A percentile compares a stretch with the other conserved stretches of the same genome.
Conservation (phyloP, 2,797 vertebrate species). For the Martes flavigula region DNA sequence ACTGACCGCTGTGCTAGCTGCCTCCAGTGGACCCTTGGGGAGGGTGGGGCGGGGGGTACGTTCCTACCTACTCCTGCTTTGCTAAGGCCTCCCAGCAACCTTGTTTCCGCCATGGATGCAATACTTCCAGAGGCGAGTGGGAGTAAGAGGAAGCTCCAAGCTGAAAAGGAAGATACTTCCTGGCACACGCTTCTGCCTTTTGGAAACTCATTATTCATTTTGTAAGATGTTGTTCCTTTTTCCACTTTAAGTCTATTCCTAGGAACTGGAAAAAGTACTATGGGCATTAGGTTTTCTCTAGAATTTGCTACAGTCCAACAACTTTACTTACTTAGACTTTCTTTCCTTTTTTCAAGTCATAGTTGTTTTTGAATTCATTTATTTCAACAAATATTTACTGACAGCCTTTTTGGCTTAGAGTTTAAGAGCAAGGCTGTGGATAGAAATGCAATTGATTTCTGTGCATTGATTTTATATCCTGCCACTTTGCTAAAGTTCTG, state of each 20-base stretch:
- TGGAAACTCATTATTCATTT: neutral
- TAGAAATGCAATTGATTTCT: neutral
- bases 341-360: neutral
- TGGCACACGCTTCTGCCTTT: neutral
- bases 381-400: slow-evolving; percentile 21
- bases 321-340: neutral
- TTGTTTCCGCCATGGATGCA: neutral
- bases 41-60: neutral
- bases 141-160: neutral
- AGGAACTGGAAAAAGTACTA: neutral
- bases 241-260: neutral
- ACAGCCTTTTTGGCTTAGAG: neutral
- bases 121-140: neutral
- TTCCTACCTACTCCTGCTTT: neutral
- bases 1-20: accelerated
- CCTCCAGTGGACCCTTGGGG: neutral
- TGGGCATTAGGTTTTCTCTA: neutral
- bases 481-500: neutral
- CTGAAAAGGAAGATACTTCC: neutral
- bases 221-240: neutral
- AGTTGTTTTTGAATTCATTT: neutral
- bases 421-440: neutral
- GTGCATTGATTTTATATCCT: neutral
- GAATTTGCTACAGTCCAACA: neutral
- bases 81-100: neutral